phyloP scores from a whole-genome alignment of 92 coral and sea anemone genomes.

The Virgularia gustaviana region DNA sequence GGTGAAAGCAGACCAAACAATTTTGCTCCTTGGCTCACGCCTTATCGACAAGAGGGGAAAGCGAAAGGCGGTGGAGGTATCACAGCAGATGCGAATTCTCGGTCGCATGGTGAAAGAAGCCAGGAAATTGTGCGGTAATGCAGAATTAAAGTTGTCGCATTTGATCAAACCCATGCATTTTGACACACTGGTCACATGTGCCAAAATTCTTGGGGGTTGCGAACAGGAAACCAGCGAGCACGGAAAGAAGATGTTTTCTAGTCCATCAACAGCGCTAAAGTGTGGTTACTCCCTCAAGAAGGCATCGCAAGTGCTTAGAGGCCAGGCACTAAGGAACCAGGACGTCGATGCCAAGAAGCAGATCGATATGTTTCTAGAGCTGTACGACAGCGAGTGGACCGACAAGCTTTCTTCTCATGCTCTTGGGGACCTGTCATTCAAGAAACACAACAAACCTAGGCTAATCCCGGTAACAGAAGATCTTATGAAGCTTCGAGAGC shows the following conservation, averaged over 20 bases:
- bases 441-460: slow-evolving; percentile 1
- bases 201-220: slow-evolving; percentile 12
- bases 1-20: slow-evolving; percentile 7
- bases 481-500: background rate
- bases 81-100: slow-evolving; percentile 55
- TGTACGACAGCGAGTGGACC: slow-evolving; percentile 1
- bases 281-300: slow-evolving; percentile 10
- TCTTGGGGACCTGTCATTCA: background rate
- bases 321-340: background rate
- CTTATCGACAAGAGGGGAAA: background rate
- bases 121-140: background rate
- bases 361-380: background rate
- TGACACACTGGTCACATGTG: slow-evolving; percentile 16
- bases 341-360: background rate
- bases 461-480: slow-evolving; percentile 1
- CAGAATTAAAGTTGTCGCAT: background rate
- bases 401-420: background rate
- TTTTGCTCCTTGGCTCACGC: slow-evolving; percentile 31
- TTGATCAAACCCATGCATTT: slow-evolving; percentile 21
- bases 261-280: slow-evolving; percentile 5
- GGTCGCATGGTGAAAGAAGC: slow-evolving; percentile 4
- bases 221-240: slow-evolving; percentile 1
- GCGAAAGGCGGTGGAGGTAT: slow-evolving; percentile 16
- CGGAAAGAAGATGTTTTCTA: background rate
- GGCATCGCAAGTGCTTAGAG: background rate